Base-by-base conservation (phyloP, 2,797 vertebrate genomes). In the Centropyge bicolor region DNA sequence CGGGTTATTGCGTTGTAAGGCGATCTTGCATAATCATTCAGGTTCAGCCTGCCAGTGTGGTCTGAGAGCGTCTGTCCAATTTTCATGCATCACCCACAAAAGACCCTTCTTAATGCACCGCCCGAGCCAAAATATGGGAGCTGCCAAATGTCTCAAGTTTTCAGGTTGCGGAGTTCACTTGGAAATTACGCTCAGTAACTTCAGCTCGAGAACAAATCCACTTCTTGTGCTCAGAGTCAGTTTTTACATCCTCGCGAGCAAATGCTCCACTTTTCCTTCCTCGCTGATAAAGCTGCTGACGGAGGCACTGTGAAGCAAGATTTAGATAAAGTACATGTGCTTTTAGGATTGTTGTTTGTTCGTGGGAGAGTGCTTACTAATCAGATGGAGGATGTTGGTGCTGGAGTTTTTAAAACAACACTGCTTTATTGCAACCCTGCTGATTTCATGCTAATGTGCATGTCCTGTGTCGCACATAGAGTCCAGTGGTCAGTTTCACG, bases 61-160 rank as follows among this genome's bases (percentile, higher is more conserved):
- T 86, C 90, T 80, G 74, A 91, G 84, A 83, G 72, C 35, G 76
- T 86, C 89, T 84, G 76, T 95, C 91, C 89, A 85, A 85, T 94
- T 95, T 95, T 92, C 90, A 92, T 88, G 89, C 86, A 81, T 88
- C 91, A 88, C 80, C 91, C 93, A 92, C 90, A 86, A 91, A 92
- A 90, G 85, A 78, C 80, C 81, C 91, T 91, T 94, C 94, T 93
- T 89, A 91, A 89, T 84, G 82, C 76, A 22, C 46, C 0, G 62
- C 74, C 90, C 80, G 85, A 71, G 89, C 89, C 90, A 92, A 93
- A 90, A 87, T 80, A 82, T 84, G 60, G 65, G 3, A 60, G 85
- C 76, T 92, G 93, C 94, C 92, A 93, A 92, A 91, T 88, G 90
- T 93, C 90, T 93, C 88, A 76, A 82, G 91, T 92, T 91, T 88